Percentiles rank a stretch among this genome's conserved stretches.
phyloP scores from a whole-genome alignment of 2,797 vertebrate species.

The Periparus ater region DNA sequence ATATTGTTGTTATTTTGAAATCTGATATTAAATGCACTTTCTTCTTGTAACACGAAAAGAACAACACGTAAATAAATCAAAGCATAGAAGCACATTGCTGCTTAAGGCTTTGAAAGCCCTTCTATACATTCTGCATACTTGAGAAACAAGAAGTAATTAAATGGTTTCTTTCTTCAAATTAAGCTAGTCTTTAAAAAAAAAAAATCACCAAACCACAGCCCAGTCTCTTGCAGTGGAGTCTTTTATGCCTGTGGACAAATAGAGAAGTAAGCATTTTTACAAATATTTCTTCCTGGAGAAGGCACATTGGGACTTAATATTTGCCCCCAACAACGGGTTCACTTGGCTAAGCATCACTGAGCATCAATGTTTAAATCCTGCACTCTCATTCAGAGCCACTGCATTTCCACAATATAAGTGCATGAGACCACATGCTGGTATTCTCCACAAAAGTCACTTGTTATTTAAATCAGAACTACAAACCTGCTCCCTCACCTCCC shows the following conservation, averaged over 20 bases:
- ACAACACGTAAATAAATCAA: neutral
- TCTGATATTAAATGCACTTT: neutral
- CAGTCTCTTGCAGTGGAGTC: neutral
- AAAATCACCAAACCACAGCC: neutral
- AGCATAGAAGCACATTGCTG: neutral
- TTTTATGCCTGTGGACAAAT: constrained; percentile 30
- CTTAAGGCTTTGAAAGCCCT: neutral
- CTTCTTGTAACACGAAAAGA: neutral
- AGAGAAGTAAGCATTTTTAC: constrained; percentile 34
- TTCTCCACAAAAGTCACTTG: constrained; percentile 71
- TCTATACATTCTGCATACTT: neutral
- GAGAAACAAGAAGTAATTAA: constrained; percentile 45
- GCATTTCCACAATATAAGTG: constrained; percentile 61
- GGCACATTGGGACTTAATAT: constrained; percentile 41
- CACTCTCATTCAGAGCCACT: constrained; percentile 55
- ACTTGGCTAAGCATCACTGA: constrained; percentile 67
- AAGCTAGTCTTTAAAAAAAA: neutral
- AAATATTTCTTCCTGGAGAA: constrained; percentile 30
- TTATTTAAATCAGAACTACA: constrained; percentile 76
- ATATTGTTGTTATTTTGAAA: neutral
- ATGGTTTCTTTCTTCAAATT: constrained; percentile 8
- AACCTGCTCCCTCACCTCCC: constrained; percentile 54
- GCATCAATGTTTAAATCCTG: constrained; percentile 59
- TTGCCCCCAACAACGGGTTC: constrained; percentile 53
- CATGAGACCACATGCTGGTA: constrained; percentile 64